These are phyloP conservation scores for Triplophysa bombifrons DNA, from an alignment of 2,797 vertebrate genomes.

Conservation along the genomic window DNA sequence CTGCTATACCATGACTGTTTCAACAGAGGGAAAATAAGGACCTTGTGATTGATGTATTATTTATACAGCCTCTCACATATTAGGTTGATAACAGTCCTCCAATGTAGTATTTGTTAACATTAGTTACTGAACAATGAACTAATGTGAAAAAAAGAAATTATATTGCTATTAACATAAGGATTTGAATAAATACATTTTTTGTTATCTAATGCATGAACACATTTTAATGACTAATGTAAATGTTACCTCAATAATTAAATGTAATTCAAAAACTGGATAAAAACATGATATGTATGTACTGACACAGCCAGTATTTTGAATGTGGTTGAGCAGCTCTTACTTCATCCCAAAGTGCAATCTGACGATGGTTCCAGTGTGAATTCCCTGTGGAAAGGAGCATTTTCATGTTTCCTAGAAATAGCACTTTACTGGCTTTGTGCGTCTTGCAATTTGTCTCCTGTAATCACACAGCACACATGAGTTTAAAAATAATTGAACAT, in stretches of 20 bases:
- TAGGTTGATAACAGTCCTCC: neutral
- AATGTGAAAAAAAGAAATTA: too few species aligned
- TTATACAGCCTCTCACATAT: neutral
- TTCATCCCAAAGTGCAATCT: conserved; percentile 87
- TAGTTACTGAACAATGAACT: too few species aligned
- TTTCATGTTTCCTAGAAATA: conserved; percentile 84
- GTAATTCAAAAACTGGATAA: neutral
- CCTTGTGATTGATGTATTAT: neutral
- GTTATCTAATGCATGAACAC: too few species aligned
- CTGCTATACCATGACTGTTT: too few species aligned
- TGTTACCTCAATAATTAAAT: neutral
- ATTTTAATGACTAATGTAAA: too few species aligned
- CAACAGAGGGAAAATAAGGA: too few species aligned
- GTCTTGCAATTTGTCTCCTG: conserved; percentile 85
- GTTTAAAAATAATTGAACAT: conserved; percentile 2
- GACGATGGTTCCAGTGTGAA: conserved; percentile 85
- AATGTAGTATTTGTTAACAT: too few species aligned
- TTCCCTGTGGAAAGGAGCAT: conserved; percentile 83
- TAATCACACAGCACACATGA: conserved; percentile 16
- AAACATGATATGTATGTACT: too few species aligned
- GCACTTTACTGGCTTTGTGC: conserved; percentile 82
- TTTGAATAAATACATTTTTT: too few species aligned
- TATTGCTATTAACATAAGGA: too few species aligned
- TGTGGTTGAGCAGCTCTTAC: conserved; percentile 62
- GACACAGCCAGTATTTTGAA: neutral